Evolutionary conservation across 2,888 invertebrate genomes (phyloP).

Genomic region (Epirrita christyi): DNA sequence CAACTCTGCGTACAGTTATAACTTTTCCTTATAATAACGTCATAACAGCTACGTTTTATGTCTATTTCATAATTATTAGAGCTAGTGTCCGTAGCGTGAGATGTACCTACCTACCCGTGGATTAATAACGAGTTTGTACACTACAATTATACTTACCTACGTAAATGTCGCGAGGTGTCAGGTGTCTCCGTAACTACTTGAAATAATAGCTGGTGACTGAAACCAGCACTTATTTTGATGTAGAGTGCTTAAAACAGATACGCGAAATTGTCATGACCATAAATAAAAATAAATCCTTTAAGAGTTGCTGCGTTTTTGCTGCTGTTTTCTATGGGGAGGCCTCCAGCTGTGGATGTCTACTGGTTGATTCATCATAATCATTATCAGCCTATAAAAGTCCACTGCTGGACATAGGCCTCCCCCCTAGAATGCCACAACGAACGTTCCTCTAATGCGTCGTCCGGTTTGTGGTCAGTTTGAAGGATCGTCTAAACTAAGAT

Average conservation of each 20-base stretch:
- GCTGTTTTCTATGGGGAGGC: too few species aligned
- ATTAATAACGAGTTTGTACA: conserved; percentile 39
- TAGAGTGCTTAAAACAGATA: not conserved
- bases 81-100: conserved; percentile 51
- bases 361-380: too few species aligned
- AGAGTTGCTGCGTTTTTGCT: too few species aligned
- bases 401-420: too few species aligned
- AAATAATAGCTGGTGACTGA: conserved; percentile 22
- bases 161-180: conserved; percentile 69
- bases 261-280: not conserved
- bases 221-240: conserved; percentile 13
- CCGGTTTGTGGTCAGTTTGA: too few species aligned
- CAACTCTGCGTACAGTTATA: conserved; percentile 15
- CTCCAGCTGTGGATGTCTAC: too few species aligned
- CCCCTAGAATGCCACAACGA: too few species aligned
- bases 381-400: too few species aligned
- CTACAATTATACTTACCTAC: conserved; percentile 53
- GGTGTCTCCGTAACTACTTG: conserved; percentile 32
- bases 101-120: conserved; percentile 7
- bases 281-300: too few species aligned
- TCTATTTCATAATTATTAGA: conserved; percentile 1
- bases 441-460: too few species aligned
- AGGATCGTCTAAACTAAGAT: too few species aligned
- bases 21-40: conserved; percentile 20
- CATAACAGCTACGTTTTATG: not conserved